Base-by-base conservation (phyloP, 2,113 vertebrate genomes). In the Tragelaphus scriptus region DNA sequence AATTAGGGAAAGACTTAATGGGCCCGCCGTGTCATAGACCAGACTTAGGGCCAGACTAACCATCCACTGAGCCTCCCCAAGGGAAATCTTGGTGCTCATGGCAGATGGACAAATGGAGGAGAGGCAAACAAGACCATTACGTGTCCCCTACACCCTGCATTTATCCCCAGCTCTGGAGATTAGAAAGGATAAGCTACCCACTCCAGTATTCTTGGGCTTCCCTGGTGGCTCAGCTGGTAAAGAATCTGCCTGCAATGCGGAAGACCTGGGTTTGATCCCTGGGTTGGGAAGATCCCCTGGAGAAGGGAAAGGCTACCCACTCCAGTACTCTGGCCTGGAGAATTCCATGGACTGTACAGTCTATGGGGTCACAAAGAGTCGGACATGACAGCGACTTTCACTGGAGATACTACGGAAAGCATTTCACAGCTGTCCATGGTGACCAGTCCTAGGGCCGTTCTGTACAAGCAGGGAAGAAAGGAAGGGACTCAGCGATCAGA, bases 381-480 rank as follows among this genome's bases (percentile, higher is more conserved):
- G 0, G n/a, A 71, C 19, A 71, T 0, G 5, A 71, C n/a, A 71
- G 19, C 1, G 0, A 71, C 68, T 71, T 40, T 71, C n/a, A 71
- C 25, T 3, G 1, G 23, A 32, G 58, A 44, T 7, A 14, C 63
- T 51, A 3, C 0, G 5, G 65, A 56, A 36, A 84, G 36, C 36
- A 10, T 15, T 63, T 80, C 32, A 30, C 36, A 19, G 51, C 49
- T 91, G 25, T 56, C 56, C n/a, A n/a, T 4, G 3, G 11, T 13
- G 0, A 2, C 28, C 6, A 5, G 32, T 82, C 40, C n/a, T 6
- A 19, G 36, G 55, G 77, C 25, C 47, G 49, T 91, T 87, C 59
- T n/a, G 19, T 55, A 30, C 53, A 44, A 61, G 68, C 23, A 14
- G n/a, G 3, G 17, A 40, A 30, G n/a, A 68, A 26, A 68, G 30